A percentile compares a stretch with the other conserved stretches of the same genome.
Conservation (phyloP, 1,140 invertebrate species). For the Lepidurus couesii region DNA sequence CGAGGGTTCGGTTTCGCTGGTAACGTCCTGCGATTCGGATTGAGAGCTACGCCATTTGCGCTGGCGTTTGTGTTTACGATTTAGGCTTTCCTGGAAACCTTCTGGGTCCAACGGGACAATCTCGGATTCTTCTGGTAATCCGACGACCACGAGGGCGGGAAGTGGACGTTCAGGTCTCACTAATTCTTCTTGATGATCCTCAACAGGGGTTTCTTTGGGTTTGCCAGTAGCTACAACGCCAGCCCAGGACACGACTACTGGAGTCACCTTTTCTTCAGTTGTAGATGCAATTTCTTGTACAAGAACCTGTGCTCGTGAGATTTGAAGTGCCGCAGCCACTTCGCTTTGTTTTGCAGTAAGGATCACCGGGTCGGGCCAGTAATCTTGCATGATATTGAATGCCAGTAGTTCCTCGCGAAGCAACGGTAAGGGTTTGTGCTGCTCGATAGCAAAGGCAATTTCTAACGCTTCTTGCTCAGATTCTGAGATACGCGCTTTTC, state of each 20-base stretch:
- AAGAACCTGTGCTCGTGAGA: background rate
- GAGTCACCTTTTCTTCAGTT: background rate
- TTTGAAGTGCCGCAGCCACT: background rate
- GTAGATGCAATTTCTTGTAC: background rate
- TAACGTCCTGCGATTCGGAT: slow-evolving; percentile 35
- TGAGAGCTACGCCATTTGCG: slow-evolving; percentile 47
- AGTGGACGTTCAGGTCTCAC: slow-evolving; percentile 12
- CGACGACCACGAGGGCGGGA: slow-evolving; percentile 29
- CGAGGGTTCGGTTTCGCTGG: slow-evolving; percentile 33
- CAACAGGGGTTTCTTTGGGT: slow-evolving; percentile 22
- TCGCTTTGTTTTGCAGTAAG: background rate
- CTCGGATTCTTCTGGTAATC: slow-evolving; percentile 25
- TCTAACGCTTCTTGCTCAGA: slow-evolving; percentile 33
- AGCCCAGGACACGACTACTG: slow-evolving; percentile 25
- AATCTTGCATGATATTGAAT: background rate
- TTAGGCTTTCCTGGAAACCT: slow-evolving; percentile 49
- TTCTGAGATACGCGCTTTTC: slow-evolving; percentile 31
- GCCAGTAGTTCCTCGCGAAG: background rate
- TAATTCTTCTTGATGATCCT: slow-evolving; percentile 26
- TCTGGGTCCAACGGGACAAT: slow-evolving; percentile 45
- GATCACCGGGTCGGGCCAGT: background rate
- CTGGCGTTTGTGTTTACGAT: slow-evolving; percentile 46
- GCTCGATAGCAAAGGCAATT: slow-evolving; percentile 34
- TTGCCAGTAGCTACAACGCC: slow-evolving; percentile 33
- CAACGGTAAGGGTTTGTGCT: slow-evolving; percentile 20